These are phyloP conservation scores for Phlogophora meticulosa DNA, from an alignment of 2,888 invertebrate species.

Conservation along the genomic window DNA sequence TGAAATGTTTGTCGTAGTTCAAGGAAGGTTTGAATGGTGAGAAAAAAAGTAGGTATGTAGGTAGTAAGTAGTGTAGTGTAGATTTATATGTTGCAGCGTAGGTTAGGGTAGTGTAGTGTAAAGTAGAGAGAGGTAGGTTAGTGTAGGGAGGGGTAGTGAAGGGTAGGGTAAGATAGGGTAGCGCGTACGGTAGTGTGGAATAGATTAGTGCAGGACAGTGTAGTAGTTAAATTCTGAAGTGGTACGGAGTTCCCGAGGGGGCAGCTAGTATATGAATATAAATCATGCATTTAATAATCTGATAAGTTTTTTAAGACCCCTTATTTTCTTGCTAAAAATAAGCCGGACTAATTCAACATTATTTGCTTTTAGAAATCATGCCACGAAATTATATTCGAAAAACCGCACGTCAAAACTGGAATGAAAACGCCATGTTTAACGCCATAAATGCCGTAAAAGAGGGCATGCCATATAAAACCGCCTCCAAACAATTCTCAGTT, in stretches of 20 bases:
- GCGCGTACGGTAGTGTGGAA: not conserved
- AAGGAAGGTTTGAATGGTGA: no score
- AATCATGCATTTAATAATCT: conserved; percentile 2
- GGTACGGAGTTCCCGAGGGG: conserved; percentile 14
- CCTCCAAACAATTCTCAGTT: conserved; percentile 16
- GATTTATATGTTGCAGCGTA: conserved; percentile 2
- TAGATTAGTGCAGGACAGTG: conserved; percentile 2
- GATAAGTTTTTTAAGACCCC: conserved; percentile 4
- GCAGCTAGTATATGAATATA: conserved; percentile 4
- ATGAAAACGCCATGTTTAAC: conserved; percentile 12
- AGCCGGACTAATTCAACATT: conserved; percentile 2
- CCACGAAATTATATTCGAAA: conserved; percentile 5
- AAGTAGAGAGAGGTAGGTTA: no score
- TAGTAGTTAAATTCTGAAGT: conserved; percentile 14
- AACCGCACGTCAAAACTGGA: no score
- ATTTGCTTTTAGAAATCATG: conserved; percentile 6
- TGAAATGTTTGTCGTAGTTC: no score
- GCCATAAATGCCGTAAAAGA: conserved; percentile 23
- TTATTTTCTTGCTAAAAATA: conserved; percentile 2
- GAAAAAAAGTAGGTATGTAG: conserved; percentile 6
- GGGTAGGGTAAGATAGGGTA: not conserved
- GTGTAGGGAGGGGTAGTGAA: conserved; percentile 1
- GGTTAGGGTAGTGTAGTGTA: no score
- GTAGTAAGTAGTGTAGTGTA: conserved; percentile 5
- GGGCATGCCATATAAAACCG: conserved; percentile 17